A percentile compares a stretch with the other conserved stretches of the same genome.
These are phyloP conservation scores for Numida meleagris DNA, from an alignment of 2,113 vertebrate genomes.

Conservation along the genomic window DNA sequence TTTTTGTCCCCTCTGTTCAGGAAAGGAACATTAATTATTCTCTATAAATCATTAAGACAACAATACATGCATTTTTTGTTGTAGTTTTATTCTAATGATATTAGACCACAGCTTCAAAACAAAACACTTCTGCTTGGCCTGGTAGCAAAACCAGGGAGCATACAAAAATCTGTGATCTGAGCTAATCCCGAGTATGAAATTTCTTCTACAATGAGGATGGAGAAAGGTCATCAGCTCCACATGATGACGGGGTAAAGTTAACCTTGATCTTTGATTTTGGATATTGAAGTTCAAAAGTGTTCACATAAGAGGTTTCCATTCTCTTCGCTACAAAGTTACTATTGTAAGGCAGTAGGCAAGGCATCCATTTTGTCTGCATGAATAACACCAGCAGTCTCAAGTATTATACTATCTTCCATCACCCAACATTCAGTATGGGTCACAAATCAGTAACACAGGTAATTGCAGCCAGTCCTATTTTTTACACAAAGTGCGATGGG, in stretches of 20 bases:
- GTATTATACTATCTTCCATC: not conserved
- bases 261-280: not conserved
- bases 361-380: not conserved
- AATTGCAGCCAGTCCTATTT: slow-evolving; percentile 14
- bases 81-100: not conserved
- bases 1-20: not conserved
- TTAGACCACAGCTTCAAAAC: not conserved
- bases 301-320: not conserved
- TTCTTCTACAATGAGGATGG: not conserved
- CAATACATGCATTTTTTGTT: not conserved
- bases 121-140: not conserved
- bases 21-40: not conserved
- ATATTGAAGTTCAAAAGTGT: not conserved
- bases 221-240: not conserved
- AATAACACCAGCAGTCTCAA: not conserved
- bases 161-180: not conserved
- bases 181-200: not conserved
- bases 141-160: not conserved
- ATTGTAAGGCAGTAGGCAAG: not conserved
- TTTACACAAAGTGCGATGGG: not conserved
- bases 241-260: not conserved
- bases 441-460: slow-evolving; percentile 6
- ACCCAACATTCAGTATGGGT: not conserved
- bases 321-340: not conserved
- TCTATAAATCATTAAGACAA: not conserved